Percentiles rank a stretch among this genome's conserved stretches.
phyloP scores from a whole-genome alignment of 2,797 vertebrate species.

The Apogon talboti region DNA sequence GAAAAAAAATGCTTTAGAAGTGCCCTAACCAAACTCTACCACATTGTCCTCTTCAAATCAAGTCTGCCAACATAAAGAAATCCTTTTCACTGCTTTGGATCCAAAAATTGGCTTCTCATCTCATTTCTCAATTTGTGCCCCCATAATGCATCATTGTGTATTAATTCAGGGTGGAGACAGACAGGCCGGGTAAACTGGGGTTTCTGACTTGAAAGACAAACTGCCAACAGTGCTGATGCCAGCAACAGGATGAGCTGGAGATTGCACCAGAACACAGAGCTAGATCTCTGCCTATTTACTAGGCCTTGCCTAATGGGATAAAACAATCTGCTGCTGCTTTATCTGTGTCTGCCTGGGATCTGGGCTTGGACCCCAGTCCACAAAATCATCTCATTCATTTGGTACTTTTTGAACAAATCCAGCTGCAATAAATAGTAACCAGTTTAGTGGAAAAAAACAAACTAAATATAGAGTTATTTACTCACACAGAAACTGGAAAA shows the following conservation, averaged over 20 bases:
- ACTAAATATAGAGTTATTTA: background rate
- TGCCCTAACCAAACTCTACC: background rate
- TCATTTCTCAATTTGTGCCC: background rate
- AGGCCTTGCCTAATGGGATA: conserved; percentile 77
- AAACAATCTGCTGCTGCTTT: conserved; percentile 77
- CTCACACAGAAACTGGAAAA: conserved; percentile 1
- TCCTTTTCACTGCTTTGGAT: conserved; percentile 21
- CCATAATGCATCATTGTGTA: conserved; percentile 13
- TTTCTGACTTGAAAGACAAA: conserved; percentile 60
- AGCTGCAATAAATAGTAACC: conserved; percentile 37
- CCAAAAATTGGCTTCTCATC: conserved; percentile 9
- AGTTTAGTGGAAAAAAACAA: background rate
- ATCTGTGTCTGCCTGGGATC: conserved; percentile 64
- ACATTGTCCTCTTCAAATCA: background rate
- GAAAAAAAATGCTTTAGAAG: background rate
- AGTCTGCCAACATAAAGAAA: conserved; percentile 7
- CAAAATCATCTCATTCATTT: conserved; percentile 62
- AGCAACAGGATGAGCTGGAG: conserved; percentile 73
- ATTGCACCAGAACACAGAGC: conserved; percentile 62
- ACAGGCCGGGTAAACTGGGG: conserved; percentile 40
- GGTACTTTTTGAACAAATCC: conserved; percentile 39
- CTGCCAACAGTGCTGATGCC: conserved; percentile 61
- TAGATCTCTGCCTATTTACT: conserved; percentile 70
- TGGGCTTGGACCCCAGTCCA: conserved; percentile 49
- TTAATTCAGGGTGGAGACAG: conserved; percentile 30